Evolutionary conservation across 2,113 vertebrate species (phyloP), one percentile per base, ranked within the genome.

Genomic region (Carettochelys insculpta): DNA sequence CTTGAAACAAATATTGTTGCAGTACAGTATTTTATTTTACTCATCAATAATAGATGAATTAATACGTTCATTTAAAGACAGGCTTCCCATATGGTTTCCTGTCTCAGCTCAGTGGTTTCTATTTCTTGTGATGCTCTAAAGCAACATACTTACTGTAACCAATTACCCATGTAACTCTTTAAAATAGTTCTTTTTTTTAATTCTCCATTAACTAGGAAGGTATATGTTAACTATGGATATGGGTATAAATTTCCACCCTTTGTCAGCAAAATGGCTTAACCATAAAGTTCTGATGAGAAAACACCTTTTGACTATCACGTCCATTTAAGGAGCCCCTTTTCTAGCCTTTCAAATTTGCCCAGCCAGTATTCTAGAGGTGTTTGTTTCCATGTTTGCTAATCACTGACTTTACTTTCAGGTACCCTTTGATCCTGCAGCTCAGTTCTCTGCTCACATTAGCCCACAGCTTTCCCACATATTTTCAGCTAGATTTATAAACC

Each of bases 121-220:
- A 75, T 94, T 90, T 78, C 80, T n/a, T 92, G 82, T 76, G 88
- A 41, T 78, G 24, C 82, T 92, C 76, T 86, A 87, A 90, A 94
- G 53, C 47, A 91, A 95, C 56, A 16, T 95, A 96, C 94, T 97
- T 95, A 94, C 81, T 86, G 90, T 51, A 87, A 89, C 75, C 96
- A 96, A 95, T 86, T 97, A 82, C 86, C 61, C 73, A 90, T 88
- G 90, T 93, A 95, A 96, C 93, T 97, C 82, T 47, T 92, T 96
- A 88, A 93, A 97, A 90, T 86, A 47, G 78, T 89, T 58, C 58
- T 92, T 95, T 94, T 93, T 75, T 96, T 95, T 90, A 94, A 96
- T 92, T 91, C 91, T 90, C 82, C 77, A 93, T 53, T 86, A 92
- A 89, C 61, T 61, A 38, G 50, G 11, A 31, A 82, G 85, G 53